Conservation (phyloP, 2,113 vertebrate genomes). For the Theropithecus gelada region DNA sequence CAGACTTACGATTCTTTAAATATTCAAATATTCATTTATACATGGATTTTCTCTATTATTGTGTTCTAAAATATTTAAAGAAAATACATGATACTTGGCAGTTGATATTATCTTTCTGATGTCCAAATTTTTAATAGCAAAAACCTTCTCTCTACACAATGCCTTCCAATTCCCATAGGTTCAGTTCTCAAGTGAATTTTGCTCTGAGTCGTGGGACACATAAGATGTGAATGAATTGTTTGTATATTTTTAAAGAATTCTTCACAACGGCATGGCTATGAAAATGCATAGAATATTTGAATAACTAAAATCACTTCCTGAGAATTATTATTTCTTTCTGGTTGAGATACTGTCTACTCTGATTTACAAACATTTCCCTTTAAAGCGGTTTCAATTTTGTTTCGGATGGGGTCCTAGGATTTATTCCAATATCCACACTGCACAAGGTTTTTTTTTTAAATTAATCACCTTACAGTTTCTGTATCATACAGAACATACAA, state of each 20-base stretch:
- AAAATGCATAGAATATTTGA: background rate
- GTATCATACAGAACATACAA: background rate
- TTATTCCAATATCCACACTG: background rate
- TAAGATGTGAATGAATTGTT: background rate
- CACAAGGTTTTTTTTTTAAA: background rate
- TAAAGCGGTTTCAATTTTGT: background rate
- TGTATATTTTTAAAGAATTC: background rate
- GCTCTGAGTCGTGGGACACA: background rate
- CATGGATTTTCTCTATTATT: background rate
- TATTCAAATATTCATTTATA: background rate
- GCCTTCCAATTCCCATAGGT: background rate
- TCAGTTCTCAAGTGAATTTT: background rate
- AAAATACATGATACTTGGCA: slow-evolving; percentile 24
- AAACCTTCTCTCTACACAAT: background rate
- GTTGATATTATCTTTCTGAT: background rate
- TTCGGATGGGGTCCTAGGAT: background rate
- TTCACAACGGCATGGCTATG: background rate
- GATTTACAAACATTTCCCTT: background rate
- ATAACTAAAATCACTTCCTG: background rate
- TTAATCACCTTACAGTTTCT: background rate
- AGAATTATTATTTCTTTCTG: background rate
- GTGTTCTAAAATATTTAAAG: background rate
- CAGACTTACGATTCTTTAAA: background rate
- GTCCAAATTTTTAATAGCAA: background rate
- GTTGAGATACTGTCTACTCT: background rate